These are phyloP conservation scores for Deroptyus accipitrinus DNA, from an alignment of 2,113 vertebrate species.

Conservation along the genomic window DNA sequence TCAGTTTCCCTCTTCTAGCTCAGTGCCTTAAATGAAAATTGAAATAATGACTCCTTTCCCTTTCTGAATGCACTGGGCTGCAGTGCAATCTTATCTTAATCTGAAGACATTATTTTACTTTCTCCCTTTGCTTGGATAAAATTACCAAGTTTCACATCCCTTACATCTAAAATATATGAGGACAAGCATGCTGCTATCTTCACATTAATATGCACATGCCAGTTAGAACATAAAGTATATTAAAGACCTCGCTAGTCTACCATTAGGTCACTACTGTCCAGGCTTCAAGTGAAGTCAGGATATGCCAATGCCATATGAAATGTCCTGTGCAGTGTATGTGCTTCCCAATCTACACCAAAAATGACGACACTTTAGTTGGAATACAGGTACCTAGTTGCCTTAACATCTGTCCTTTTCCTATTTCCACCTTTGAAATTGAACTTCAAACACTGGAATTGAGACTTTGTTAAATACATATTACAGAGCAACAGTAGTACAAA, in stretches of 20 bases:
- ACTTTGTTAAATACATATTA: fast-evolving
- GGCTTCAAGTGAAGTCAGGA: not conserved
- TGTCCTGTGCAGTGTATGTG: not conserved
- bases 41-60: not conserved
- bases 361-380: not conserved
- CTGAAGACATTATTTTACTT: not conserved
- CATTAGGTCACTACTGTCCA: not conserved
- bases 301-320: fast-evolving
- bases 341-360: not conserved
- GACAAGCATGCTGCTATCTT: not conserved
- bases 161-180: not conserved
- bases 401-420: not conserved
- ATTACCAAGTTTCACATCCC: not conserved
- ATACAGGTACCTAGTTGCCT: not conserved
- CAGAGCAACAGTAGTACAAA: not conserved
- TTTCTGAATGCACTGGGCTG: not conserved
- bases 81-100: not conserved
- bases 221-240: fast-evolving
- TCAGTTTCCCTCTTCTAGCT: not conserved
- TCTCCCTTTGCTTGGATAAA: not conserved
- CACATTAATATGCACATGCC: not conserved
- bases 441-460: not conserved
- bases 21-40: not conserved
- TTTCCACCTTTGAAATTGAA: not conserved
- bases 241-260: not conserved